Evolutionary conservation across 2,888 invertebrate species (phyloP), one percentile per base, ranked within the genome.

Genomic region (Muscina levida): DNA sequence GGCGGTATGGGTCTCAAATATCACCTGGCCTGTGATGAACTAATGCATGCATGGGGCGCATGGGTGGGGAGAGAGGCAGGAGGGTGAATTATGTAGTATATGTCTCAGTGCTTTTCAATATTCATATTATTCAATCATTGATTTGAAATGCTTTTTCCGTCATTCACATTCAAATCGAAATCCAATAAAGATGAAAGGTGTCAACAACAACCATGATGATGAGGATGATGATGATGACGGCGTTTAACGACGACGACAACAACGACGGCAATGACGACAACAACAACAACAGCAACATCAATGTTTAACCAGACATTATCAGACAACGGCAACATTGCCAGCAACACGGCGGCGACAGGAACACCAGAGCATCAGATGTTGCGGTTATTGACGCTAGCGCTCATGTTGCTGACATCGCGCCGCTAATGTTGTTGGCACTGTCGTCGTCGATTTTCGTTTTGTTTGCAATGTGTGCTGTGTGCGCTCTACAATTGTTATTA

Each of bases 121-220:
- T 42, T 22, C 42, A 37, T 42, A 22, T 62, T 62, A 62, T 62
- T 62, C 62, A 62, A 62, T 62, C 62, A 62, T 62, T 42, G 42
- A 62, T 62, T 62, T 15, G 62, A 62, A 62, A 62, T 62, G 19
- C 62, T 59, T 59, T 62, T 62, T 62, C 62, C 62, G 62, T 62
- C 62, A 62, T 62, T 62, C 42, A 62, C 62, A 62, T 62, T 62
- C 62, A 62, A 62, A 62, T 62, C 42, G n/a, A 57, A 31, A 37
- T 57, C 37, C 15, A 57, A 62, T 62, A 42, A 62, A 62, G 42
- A 62, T 62, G 62, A 62, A 62, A 62, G 62, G 62, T 42, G 62
- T 62, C 62, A 62, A 62, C 42, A 37, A 15, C 39, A 42, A 62
- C 62, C 3, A 62, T 13, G 62, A 39, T 13, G 62, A 19, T 22